Evolutionary conservation across 2,797 vertebrate genomes (phyloP).

Genomic region (Triplophysa bombifrons): DNA sequence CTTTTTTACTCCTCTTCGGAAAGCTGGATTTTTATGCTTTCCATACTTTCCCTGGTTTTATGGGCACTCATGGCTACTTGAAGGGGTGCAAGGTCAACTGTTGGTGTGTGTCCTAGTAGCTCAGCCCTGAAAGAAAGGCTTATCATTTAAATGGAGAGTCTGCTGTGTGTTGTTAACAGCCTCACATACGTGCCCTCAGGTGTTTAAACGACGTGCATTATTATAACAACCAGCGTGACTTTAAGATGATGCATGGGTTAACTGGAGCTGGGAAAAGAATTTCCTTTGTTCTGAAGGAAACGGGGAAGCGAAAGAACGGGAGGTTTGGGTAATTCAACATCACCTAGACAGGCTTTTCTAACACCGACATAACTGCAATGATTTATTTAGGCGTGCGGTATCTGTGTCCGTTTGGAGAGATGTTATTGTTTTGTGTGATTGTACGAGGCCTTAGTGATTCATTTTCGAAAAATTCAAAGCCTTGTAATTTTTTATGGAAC

Average conservation of each 20-base stretch:
- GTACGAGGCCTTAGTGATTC: slow-evolving; percentile 28
- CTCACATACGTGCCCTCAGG: slow-evolving; percentile 59
- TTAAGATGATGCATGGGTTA: slow-evolving; percentile 44
- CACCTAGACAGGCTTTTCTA: slow-evolving; percentile 14
- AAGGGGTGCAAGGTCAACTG: slow-evolving; percentile 35
- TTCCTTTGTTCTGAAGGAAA: slow-evolving; percentile 55
- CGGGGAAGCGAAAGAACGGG: not conserved
- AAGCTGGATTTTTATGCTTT: slow-evolving; percentile 29
- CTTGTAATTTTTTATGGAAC: slow-evolving; percentile 30
- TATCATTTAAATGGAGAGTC: slow-evolving; percentile 19
- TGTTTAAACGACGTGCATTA: slow-evolving; percentile 49
- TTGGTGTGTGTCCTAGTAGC: slow-evolving; percentile 14
- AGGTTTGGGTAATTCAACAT: slow-evolving; percentile 41
- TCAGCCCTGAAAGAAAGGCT: slow-evolving; percentile 2
- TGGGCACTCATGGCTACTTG: slow-evolving; percentile 25
- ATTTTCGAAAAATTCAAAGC: slow-evolving; percentile 47
- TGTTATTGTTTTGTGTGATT: slow-evolving; percentile 38
- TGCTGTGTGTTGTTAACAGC: slow-evolving; percentile 53
- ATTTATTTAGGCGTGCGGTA: slow-evolving; percentile 16
- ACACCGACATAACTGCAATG: slow-evolving; percentile 28
- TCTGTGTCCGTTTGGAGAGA: not conserved
- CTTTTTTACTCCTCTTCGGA: not conserved
- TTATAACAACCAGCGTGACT: slow-evolving; percentile 49
- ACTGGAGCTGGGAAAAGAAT: slow-evolving; percentile 46
- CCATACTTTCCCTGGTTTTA: slow-evolving; percentile 22